Evolutionary conservation across 2,113 vertebrate genomes (phyloP), one percentile per base, ranked within the genome.

Genomic region (Halcyon malimbica): DNA sequence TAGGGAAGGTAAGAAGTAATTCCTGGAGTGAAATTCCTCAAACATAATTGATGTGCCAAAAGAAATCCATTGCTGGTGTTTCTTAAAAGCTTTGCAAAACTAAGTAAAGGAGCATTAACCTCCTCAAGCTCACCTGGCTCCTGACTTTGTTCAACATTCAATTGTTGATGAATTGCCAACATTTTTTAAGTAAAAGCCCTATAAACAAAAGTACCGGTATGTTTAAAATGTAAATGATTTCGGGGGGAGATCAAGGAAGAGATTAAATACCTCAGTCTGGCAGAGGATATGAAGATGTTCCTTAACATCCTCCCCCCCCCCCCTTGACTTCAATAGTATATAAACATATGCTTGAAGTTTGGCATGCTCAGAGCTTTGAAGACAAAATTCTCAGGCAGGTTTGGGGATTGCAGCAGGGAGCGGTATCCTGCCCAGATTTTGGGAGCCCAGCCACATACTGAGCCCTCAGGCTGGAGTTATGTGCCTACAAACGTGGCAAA

Each of bases 221-320:
- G 60, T 95, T 96, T 87, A 44, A 97, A 95, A 95, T 92, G 70
- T 78, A 95, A 90, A 92, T 85, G 23, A 18, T 79, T 92, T 86
- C 42, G 4, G 31, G 39, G 53, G 79, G 68, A 94, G 76, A 90
- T 91, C 65, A 92, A 95, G 83, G 78, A 91, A 90, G 80, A 95
- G 69, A 96, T 94, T 96, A 97, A 94, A 93, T 91, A 79, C 21
- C 57, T 79, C 87, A 12, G 8, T 87, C 82, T 96, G 91, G 93
- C 91, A 85, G 69, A 87, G 65, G 93, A 95, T 96, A 21, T 91
- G 89, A 95, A 44, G 93, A 94, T 95, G 62, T 71, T 86, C 77
- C 62, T 89, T 65, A 84, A 68, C 18, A 21, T 35, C 35, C n/a
- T n/a, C 41, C 41, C 15, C 42, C 42, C 8, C 7, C 16, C 19